These are phyloP conservation scores for Nemapogon koenigi DNA, from an alignment of 2,888 invertebrate genomes.

Conservation along the genomic window DNA sequence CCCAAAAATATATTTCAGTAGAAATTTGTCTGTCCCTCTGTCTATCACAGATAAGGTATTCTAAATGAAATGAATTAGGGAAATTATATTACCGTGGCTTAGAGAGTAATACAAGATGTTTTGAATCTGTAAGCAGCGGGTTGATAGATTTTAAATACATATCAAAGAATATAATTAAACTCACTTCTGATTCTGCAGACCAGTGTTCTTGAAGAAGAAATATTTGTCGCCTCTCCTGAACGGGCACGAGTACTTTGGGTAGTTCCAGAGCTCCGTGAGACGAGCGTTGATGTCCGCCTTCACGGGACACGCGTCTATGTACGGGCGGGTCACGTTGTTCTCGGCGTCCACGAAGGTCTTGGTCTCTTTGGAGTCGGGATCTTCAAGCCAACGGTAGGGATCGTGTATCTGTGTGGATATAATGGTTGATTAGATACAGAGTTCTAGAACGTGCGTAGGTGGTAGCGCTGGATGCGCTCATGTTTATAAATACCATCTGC, in stretches of 20 bases:
- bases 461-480: too few species aligned
- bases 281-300: conserved; percentile 77
- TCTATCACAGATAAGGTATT: too few species aligned
- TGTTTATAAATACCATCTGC: too few species aligned
- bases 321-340: conserved; percentile 88
- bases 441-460: not conserved
- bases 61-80: too few species aligned
- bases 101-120: too few species aligned
- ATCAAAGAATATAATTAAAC: conserved; percentile 19
- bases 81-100: too few species aligned
- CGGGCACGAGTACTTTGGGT: conserved; percentile 93
- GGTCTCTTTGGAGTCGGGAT: conserved; percentile 92
- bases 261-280: conserved; percentile 93
- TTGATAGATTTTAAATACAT: too few species aligned
- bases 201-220: conserved; percentile 92
- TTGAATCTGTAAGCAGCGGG: too few species aligned
- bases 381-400: conserved; percentile 96
- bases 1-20: too few species aligned
- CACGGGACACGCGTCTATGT: conserved; percentile 76
- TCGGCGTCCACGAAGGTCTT: conserved; percentile 89
- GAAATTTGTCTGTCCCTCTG: too few species aligned
- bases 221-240: conserved; percentile 82
- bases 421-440: conserved; percentile 8
- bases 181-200: conserved; percentile 95
- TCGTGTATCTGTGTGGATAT: conserved; percentile 83